Base-by-base conservation (phyloP, 1,140 invertebrate genomes). In the Delia radicum region DNA sequence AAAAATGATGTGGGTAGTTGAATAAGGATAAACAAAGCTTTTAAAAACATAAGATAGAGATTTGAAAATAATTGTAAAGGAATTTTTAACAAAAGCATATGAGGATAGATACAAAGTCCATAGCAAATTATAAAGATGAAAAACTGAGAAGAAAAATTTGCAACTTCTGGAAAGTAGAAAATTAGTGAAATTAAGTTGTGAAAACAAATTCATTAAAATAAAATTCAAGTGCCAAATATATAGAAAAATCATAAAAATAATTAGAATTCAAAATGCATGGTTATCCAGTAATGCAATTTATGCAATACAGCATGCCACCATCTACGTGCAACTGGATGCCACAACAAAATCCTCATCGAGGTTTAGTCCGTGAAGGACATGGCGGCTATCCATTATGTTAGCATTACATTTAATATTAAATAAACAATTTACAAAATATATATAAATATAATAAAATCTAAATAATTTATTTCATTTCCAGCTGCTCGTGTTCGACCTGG, bases 201-300 rank as follows among this genome's bases (percentile, higher is more conserved):
- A 73, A 48, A 24, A 46, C 37, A 42, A 0, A 71, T 31, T 8
- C 1, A n/a, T 42, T 28, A n/a, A 6, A 67, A 29, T 67, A n/a
- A 28, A 27, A 67, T 67, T 24, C 12, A 7, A 67, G 63, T 27
- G 26, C n/a, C 26, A 67, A 67, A 5, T 28, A n/a, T 12, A 29
- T 21, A 8, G 13, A 26, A 12, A 12, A 28, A 29, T 29, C 15
- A 63, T 62, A 26, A 28, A 73, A 61, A 13, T 21, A 31, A 29
- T 3, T 8, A 31, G 5, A 21, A n/a, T 26, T 15, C 37, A 77
- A 74, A 78, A 89, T 89, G 89, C 89, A 89, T 78, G 89, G 88
- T 29, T 89, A 89, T 87, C 89, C 89, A 62, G 88, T 89, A 75
- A 89, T 89, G 89, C 89, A 89, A 81, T 88, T 89, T 77, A 88